Percentiles rank a stretch among this genome's conserved stretches.
phyloP scores from a whole-genome alignment of 2,113 vertebrate species.

The Taxidea taxus region DNA sequence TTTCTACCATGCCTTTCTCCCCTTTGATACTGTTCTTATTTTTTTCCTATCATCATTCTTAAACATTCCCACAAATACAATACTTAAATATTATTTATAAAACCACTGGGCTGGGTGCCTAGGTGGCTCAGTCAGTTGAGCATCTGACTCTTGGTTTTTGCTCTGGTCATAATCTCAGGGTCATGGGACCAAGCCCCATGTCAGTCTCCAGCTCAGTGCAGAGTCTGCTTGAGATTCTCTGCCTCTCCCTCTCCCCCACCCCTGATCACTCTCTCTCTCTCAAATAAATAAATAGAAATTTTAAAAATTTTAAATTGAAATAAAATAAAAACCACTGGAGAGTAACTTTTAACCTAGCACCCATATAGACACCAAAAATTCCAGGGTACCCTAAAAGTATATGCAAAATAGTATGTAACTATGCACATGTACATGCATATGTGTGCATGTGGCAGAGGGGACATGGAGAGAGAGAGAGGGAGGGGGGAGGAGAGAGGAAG shows the following conservation, averaged over 20 bases:
- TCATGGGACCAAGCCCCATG: not conserved
- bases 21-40: not conserved
- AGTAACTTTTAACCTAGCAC: not conserved
- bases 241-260: not conserved
- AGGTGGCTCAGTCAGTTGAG: not conserved
- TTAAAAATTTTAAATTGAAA: not conserved
- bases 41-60: not conserved
- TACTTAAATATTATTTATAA: not conserved
- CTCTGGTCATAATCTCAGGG: not conserved
- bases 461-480: not conserved
- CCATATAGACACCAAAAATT: not conserved
- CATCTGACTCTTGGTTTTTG: not conserved
- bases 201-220: not conserved
- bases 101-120: not conserved
- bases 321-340: not conserved
- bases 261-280: no score
- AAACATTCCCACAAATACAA: not conserved
- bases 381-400: not conserved
- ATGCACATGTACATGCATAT: fast-evolving
- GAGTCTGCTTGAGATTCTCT: not conserved
- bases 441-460: not conserved
- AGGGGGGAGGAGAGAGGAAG: not conserved
- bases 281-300: no score
- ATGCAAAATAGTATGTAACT: not conserved
- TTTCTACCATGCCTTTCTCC: not conserved